A percentile compares a stretch with the other conserved stretches of the same genome.
phyloP scores from a whole-genome alignment of 2,888 invertebrate genomes.

The Drosophila demipolita region DNA sequence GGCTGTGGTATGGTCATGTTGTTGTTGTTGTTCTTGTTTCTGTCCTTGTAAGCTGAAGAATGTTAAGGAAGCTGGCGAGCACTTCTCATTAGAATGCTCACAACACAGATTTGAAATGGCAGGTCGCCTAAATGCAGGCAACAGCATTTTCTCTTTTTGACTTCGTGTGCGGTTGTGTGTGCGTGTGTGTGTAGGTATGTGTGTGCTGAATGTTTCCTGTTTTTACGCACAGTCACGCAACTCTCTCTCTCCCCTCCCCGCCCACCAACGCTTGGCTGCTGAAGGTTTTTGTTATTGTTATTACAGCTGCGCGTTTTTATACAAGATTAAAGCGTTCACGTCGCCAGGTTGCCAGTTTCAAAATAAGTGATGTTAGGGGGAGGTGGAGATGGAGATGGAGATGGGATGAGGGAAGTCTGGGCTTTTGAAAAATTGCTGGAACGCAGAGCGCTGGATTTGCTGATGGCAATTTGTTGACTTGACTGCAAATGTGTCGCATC shows the following conservation, averaged over 20 bases:
- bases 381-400: background rate
- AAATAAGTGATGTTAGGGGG: conserved; percentile 2
- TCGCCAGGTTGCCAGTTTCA: conserved; percentile 56
- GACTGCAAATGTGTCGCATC: conserved; percentile 78
- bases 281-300: conserved; percentile 39
- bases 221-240: conserved; percentile 62
- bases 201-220: conserved; percentile 25
- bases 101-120: conserved; percentile 74
- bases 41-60: conserved; percentile 52
- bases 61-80: conserved; percentile 60
- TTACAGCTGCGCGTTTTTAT: conserved; percentile 78
- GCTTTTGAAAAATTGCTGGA: conserved; percentile 31
- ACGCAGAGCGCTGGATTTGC: conserved; percentile 49
- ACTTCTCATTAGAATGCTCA: conserved; percentile 79
- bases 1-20: conserved; percentile 68
- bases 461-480: conserved; percentile 78
- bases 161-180: background rate
- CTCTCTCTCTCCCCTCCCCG: background rate
- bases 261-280: background rate
- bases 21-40: conserved; percentile 32
- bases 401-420: background rate
- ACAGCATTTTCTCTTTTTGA: conserved; percentile 40
- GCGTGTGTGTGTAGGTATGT: conserved; percentile 4
- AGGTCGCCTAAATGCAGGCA: conserved; percentile 68
- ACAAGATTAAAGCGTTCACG: conserved; percentile 78